Evolutionary conservation across 2,797 vertebrate genomes (phyloP).

Genomic region (Euphonia xanthogaster): DNA sequence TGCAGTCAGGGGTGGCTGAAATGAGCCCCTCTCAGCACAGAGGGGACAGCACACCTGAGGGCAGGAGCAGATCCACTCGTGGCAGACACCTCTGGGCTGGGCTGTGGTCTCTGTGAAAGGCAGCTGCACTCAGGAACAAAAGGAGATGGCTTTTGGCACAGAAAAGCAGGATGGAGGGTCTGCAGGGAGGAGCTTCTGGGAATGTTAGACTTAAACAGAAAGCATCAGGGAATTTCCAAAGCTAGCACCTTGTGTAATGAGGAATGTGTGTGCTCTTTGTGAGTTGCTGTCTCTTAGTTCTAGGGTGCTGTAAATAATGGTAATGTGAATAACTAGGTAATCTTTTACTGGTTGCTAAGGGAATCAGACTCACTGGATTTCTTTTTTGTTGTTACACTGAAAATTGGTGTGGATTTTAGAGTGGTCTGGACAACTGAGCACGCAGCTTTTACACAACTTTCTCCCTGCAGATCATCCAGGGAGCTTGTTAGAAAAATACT

Average conservation of each 20-base stretch:
- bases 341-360: slow-evolving; percentile 59
- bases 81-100: not conserved
- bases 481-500: not conserved
- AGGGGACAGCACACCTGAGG: not conserved
- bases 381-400: not conserved
- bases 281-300: not conserved
- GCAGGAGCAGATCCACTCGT: not conserved
- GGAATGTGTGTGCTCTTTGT: not conserved
- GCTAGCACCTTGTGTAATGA: not conserved
- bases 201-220: not conserved
- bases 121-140: not conserved
- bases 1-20: not conserved
- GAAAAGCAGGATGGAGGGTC: not conserved
- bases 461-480: not conserved
- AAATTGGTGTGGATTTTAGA: not conserved
- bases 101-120: not conserved
- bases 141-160: not conserved
- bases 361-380: slow-evolving; percentile 36
- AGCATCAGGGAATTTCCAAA: not conserved
- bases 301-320: slow-evolving; percentile 34
- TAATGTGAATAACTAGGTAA: slow-evolving; percentile 35
- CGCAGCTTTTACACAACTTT: not conserved
- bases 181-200: not conserved
- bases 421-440: not conserved
- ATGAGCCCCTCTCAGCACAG: not conserved